Base-by-base conservation (phyloP, 2,797 vertebrate genomes). In the Sternotherus odoratus region DNA sequence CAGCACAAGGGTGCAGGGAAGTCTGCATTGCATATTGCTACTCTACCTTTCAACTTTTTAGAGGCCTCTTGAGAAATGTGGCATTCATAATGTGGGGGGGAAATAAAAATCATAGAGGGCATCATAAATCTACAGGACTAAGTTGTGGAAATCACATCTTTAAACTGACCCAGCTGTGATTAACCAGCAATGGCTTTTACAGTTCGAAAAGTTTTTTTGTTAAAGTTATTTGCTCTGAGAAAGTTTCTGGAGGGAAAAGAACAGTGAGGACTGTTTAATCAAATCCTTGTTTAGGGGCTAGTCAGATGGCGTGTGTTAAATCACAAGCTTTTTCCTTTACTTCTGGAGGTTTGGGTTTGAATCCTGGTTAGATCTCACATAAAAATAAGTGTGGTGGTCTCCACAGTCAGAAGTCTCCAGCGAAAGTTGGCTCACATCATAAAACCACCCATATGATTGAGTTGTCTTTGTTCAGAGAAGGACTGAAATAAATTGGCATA, bases 1-100 rank as follows among this genome's bases (percentile, higher is more conserved):
- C 87, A 95, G 93, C 77, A 89, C 97, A 78, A 92, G 79, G 90
- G 87, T 97, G 56, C 96, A 96, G 96, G 89, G 94, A 97, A 97
- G 96, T 96, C 97, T 96, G 95, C 95, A 91, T 84, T 97, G 90
- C 92, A 95, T 96, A 95, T 87, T 93, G 93, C 86, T 95, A 92
- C 96, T 96, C 97, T 95, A 94, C 97, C 95, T 96, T 97, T 97
- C 93, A 96, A 94, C 85, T 88, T 95, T 96, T 97, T 96, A 97
- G 85, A 83, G 87, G 21, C 36, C 95, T 93, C 94, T 79, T 88
- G 96, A 97, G 97, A 96, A 97, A 97, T 95, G 92, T 95, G 86
- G 91, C 79, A 97, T 97, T 97, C 94, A 96, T 95, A 96, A 96
- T 91, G 89, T 82, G 86, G 69, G 82, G 75, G n/a, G 36, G 95